Evolutionary conservation across 2,888 invertebrate genomes (phyloP).

Genomic region (Coleophora deauratella): DNA sequence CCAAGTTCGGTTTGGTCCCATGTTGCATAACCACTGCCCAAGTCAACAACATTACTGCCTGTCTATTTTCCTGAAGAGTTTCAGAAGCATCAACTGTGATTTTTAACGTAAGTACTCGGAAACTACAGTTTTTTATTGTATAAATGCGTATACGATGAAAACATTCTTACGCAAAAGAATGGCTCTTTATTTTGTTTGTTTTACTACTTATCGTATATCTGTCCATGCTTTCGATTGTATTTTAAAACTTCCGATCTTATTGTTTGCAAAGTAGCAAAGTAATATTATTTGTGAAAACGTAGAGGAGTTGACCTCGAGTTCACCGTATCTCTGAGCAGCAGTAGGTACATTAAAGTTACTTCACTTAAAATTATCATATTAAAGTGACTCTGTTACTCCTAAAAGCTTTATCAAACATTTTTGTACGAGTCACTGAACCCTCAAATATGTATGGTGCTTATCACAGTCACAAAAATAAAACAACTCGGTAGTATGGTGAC

Average conservation of each 20-base stretch:
- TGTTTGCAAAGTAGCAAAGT: not conserved
- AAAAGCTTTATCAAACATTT: too few species aligned
- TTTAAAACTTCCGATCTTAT: constrained; percentile 12
- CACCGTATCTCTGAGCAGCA: too few species aligned
- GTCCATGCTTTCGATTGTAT: constrained; percentile 30
- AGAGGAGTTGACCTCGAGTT: too few species aligned
- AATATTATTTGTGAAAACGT: too few species aligned
- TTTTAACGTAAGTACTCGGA: constrained; percentile 50
- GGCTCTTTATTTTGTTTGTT: constrained; percentile 35
- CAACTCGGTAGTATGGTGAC: constrained; percentile 22
- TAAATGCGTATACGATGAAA: too few species aligned
- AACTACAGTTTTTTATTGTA: too few species aligned
- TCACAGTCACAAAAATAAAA: constrained; percentile 18
- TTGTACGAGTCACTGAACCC: too few species aligned
- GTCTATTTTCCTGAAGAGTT: constrained; percentile 58
- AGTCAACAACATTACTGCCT: constrained; percentile 35
- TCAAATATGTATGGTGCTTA: too few species aligned
- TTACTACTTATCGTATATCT: constrained; percentile 31
- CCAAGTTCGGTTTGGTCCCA: not conserved
- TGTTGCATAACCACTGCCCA: constrained; percentile 32
- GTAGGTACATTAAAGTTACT: too few species aligned
- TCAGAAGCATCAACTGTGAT: constrained; percentile 43
- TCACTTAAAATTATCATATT: too few species aligned
- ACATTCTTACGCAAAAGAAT: constrained; percentile 24
- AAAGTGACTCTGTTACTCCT: too few species aligned